Evolutionary conservation across 2,797 vertebrate species (phyloP), one percentile per base, ranked within the genome.

Genomic region (Onychomys arenicola): DNA sequence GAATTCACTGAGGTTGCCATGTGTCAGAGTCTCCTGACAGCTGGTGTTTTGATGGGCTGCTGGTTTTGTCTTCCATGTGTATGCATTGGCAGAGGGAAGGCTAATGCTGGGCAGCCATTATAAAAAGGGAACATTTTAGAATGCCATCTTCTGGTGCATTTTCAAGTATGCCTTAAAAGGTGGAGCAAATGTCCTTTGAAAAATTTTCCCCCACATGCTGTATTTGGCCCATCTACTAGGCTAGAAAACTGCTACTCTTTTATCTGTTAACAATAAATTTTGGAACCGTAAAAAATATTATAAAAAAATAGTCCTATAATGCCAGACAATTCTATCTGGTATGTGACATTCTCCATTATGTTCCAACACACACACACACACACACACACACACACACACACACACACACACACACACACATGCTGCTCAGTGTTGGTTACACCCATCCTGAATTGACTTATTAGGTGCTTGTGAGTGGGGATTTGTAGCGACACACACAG

Each of bases 31-130:
- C 71, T 96, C 78, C 77, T 84, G 96, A 97, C 96, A 98, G 96
- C 89, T 98, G 98, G 96, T 93, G 57, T 96, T 97, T 97, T 95
- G 96, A 96, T 95, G 96, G 97, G 80, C 95, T 96, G 83, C 71
- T 94, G 93, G 49, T 94, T 97, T 97, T 95, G 96, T 96, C 71
- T 97, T 84, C 78, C 61, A 0, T 63, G 67, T 71, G 55, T 71
- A 40, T 83, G 93, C 85, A 29, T 89, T 96, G 97, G 92, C 93
- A 93, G 92, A 75, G 83, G 63, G 69, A 90, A 85, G 75, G 92
- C 90, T 94, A 95, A 76, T 73, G 84, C 43, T 80, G 81, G 71
- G 89, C 80, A 94, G 84, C 75, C 63, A 43, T 63, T 80, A 57
- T 43, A 61, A 96, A 95, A 96, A 57, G 55, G 88, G 89, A 93